phyloP scores from a whole-genome alignment of 1,140 invertebrate species.

The Drosophila lacertosa region DNA sequence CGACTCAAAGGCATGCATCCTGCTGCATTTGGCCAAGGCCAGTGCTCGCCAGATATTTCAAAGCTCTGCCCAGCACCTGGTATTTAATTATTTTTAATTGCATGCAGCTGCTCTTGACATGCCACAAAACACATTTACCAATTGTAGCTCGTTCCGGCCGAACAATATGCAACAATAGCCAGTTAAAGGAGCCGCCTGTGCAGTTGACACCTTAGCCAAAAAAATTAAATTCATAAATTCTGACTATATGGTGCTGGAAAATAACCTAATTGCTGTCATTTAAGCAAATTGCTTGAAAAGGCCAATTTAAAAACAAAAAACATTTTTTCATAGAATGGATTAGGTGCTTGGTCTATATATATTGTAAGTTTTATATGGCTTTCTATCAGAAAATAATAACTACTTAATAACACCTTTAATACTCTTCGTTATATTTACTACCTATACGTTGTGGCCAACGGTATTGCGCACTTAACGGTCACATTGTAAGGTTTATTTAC shows the following conservation, averaged over 20 bases:
- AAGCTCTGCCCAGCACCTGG: slow-evolving; percentile 33
- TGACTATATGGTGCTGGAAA: slow-evolving; percentile 6
- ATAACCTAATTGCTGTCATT: slow-evolving; percentile 32
- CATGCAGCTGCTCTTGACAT: slow-evolving; percentile 69
- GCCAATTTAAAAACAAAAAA: no score
- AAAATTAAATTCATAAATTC: slow-evolving; percentile 68
- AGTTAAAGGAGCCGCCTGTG: slow-evolving; percentile 5
- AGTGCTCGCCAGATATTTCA: slow-evolving; percentile 56
- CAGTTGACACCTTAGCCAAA: slow-evolving; percentile 27
- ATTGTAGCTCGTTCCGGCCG: slow-evolving; percentile 6
- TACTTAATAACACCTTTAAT: no score
- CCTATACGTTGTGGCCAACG: no score
- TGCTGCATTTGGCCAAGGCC: slow-evolving; percentile 23
- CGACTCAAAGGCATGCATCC: slow-evolving; percentile 29
- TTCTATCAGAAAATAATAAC: no score
- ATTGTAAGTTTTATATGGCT: no score
- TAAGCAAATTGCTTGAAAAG: no score
- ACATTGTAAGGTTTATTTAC: slow-evolving; percentile 44
- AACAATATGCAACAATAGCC: slow-evolving; percentile 57
- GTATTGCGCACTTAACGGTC: slow-evolving; percentile 28
- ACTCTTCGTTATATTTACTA: no score
- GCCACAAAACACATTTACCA: slow-evolving; percentile 38
- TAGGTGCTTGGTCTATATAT: no score
- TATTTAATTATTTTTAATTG: slow-evolving; percentile 79
- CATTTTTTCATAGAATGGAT: no score